Evolutionary conservation across 2,888 invertebrate genomes (phyloP).

Genomic region (Plebejus anna): DNA sequence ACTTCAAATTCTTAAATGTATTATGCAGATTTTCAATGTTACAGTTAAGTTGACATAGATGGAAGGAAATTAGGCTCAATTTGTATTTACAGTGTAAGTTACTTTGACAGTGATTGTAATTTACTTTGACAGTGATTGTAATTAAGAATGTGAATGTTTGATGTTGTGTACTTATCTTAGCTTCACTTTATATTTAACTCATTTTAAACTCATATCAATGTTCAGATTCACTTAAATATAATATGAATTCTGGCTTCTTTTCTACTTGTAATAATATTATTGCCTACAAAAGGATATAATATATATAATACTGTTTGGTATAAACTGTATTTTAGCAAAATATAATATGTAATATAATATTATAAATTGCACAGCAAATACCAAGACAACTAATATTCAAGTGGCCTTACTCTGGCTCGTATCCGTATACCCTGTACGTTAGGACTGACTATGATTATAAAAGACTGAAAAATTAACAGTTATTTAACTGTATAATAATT

Average conservation of each 20-base stretch:
- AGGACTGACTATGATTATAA: conserved; percentile 1
- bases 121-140: background rate
- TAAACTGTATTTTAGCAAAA: too few relatives aligned
- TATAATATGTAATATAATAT: too few relatives aligned
- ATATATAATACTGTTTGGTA: too few relatives aligned
- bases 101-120: background rate
- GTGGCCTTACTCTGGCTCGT: background rate
- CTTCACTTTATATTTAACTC: conserved; percentile 17
- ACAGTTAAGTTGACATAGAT: background rate
- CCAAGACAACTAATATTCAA: background rate
- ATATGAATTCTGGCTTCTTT: background rate
- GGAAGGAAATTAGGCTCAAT: background rate
- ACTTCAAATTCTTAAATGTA: background rate
- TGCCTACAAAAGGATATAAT: background rate
- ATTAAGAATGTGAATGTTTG: background rate
- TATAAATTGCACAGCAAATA: background rate
- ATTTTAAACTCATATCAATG: background rate
- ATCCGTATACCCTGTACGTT: background rate
- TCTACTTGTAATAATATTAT: too few relatives aligned
- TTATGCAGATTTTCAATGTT: background rate
- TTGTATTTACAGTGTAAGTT: background rate
- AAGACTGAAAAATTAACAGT: conserved; percentile 1
- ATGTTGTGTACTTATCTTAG: conserved; percentile 26
- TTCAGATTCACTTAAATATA: background rate
- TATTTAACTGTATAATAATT: background rate